Conservation (phyloP, 2,888 invertebrate genomes). For the Ophion costatus region DNA sequence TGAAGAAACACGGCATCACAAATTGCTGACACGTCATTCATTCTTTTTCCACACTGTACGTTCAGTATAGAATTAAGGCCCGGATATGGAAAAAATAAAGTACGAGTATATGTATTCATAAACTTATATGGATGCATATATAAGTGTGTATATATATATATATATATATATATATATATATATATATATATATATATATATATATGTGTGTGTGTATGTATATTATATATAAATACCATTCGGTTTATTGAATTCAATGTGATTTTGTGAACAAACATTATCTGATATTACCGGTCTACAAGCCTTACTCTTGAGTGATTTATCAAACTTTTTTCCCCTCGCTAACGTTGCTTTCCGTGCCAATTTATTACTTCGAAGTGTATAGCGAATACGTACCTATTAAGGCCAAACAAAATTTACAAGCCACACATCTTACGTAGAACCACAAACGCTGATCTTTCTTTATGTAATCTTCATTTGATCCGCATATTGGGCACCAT, state of each 20-base stretch:
- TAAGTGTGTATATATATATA: conserved; percentile 23
- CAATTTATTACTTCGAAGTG: conserved; percentile 38
- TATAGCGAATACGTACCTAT: conserved; percentile 1
- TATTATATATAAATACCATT: conserved; percentile 14
- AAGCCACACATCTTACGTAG: conserved; percentile 17
- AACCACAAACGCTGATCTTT: conserved; percentile 19
- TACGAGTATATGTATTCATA: conserved; percentile 32
- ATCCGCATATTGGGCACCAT: conserved; percentile 29
- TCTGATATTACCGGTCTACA: conserved; percentile 20
- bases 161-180: conserved; percentile 14
- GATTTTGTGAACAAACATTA: conserved; percentile 37
- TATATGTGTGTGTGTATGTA: conserved; percentile 20
- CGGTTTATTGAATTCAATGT: conserved; percentile 45
- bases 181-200: conserved; percentile 19
- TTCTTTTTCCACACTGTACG: conserved; percentile 61
- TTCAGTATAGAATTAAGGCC: conserved; percentile 52
- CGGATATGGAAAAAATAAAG: conserved; percentile 43
- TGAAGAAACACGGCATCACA: conserved; percentile 89
- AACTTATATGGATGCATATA: conserved; percentile 9
- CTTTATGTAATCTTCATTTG: conserved; percentile 3
- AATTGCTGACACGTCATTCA: conserved; percentile 78
- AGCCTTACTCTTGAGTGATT: conserved; percentile 29
- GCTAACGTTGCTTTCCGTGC: conserved; percentile 46
- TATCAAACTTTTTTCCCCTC: conserved; percentile 1
- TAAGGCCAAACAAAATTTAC: background rate